Evolutionary conservation across 2,888 invertebrate genomes (phyloP).

Genomic region (Miltochrista miniata): DNA sequence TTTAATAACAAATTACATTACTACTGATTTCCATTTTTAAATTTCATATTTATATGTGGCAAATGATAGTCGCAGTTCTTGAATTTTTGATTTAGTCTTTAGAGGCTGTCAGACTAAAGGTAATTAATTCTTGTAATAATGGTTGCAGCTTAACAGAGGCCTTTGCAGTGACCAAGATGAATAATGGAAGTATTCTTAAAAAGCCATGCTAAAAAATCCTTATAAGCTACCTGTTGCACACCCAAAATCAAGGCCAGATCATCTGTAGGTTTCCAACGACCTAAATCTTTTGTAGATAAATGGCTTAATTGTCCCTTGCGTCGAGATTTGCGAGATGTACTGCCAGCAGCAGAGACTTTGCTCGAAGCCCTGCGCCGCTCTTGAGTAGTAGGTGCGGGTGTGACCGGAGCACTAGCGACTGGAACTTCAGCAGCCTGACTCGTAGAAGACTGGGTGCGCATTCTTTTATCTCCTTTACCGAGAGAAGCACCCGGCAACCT

Average conservation of each 20-base stretch:
- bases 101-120: too few relatives aligned
- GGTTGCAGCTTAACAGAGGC: not conserved
- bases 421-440: constrained; percentile 80
- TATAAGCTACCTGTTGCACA: constrained; percentile 90
- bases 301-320: constrained; percentile 87
- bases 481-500: constrained; percentile 86
- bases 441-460: constrained; percentile 78
- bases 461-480: constrained; percentile 73
- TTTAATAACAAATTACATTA: too few relatives aligned
- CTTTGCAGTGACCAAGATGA: too few relatives aligned
- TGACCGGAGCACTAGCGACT: constrained; percentile 45
- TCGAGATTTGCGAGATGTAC: constrained; percentile 75
- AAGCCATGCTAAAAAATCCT: too few relatives aligned
- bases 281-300: constrained; percentile 91
- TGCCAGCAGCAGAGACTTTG: constrained; percentile 69
- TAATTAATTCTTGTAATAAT: too few relatives aligned
- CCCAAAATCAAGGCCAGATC: constrained; percentile 97
- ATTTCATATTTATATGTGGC: too few relatives aligned
- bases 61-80: too few relatives aligned
- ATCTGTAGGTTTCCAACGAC: constrained; percentile 98
- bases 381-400: constrained; percentile 50
- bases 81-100: too few relatives aligned
- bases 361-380: constrained; percentile 64
- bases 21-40: too few relatives aligned
- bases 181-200: too few relatives aligned